Base-by-base conservation (phyloP, 1,140 invertebrate species). In the Bombus polaris region DNA sequence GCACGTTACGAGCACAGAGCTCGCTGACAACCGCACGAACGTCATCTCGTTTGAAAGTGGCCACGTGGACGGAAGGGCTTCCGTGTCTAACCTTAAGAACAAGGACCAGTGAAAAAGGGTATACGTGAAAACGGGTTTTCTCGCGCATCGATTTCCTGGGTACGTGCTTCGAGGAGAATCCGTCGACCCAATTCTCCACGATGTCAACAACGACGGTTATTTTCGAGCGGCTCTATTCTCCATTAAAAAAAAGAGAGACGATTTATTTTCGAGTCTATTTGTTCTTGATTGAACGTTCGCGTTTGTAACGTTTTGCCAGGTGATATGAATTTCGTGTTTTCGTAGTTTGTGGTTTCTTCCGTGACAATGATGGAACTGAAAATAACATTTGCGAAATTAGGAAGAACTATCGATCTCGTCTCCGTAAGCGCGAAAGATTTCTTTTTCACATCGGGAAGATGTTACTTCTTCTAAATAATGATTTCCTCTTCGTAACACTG, bases 31-130 rank as follows among this genome's bases (percentile, higher is more conserved):
- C 59, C 57, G 35, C n/a, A 39, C 37, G 85, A 81, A 87, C 80
- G 62, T 28, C 68, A 88, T 89, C 91, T 87, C 85, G 83, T 89
- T 88, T 42, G 76, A 83, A 87, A 75, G 87, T 70, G 44, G 71
- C 57, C 80, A 82, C 80, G 89, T 87, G 85, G 85, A 84, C 76
- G 87, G 59, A 78, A 72, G 76, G 42, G 57, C 65, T 22, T 35
- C 65, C 72, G 39, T 5, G 81, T 78, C 6, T 32, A 32, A 39
- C 13, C 32, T 57, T n/a, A 35, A 18, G 57, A 72, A 39, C 59
- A 18, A 76, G 66, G 25, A 71, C 44, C 39, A 44, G 22, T 13
- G 66, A 35, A 22, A 65, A 85, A 39, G 57, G 74, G 66, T 47
- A 25, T 25, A 8, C 13, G n/a, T 35, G 9, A 28, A 15, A 35